Base-by-base conservation (phyloP, 2,888 invertebrate species). In the Margaritifera margaritifera region DNA sequence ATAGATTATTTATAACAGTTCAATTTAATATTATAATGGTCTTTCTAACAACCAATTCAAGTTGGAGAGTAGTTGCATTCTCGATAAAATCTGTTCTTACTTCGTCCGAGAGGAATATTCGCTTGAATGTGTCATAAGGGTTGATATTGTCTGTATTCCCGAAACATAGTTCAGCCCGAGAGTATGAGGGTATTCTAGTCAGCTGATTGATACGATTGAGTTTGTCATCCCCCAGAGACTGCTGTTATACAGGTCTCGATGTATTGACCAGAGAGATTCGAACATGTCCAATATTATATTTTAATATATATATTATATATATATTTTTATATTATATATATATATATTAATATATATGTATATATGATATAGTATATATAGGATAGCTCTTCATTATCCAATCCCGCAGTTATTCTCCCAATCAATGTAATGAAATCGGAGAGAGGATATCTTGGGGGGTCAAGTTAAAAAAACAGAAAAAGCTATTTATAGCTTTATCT, bases 21-120 rank as follows among this genome's bases (percentile, higher is more conserved):
- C 11, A 42, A 15, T 42, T 42, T 42, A 42, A 2, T n/a, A n/a
- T 31, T 42, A 42, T 42, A 42, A 42, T 11, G 15, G 11, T 42
- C 15, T 42, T 2, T 42, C 42, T 42, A 42, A 84, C 83, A 79
- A 61, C n/a, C n/a, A n/a, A n/a, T n/a, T 77, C 73, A 20, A 80
- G 72, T 24, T 70, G 64, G 0, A 85, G 60, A n/a, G n/a, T n/a
- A 11, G 83, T 81, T 19, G 84, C 82, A 4, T 77, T 71, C 51
- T 82, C 78, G 8, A n/a, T n/a, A 85, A 65, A 0, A 80, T 82
- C 8, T 67, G 63, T 51, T 78, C 77, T 66, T 82, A 83, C 50
- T n/a, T 84, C 84, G 5, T 80, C 75, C 0, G 80, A 78, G 18
- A 79, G 79, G 65, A 85, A 84, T 4, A 85, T 74, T 53, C 71